These are phyloP conservation scores for Aldrovandia affinis DNA, from an alignment of 2,797 vertebrate genomes.

Conservation along the genomic window DNA sequence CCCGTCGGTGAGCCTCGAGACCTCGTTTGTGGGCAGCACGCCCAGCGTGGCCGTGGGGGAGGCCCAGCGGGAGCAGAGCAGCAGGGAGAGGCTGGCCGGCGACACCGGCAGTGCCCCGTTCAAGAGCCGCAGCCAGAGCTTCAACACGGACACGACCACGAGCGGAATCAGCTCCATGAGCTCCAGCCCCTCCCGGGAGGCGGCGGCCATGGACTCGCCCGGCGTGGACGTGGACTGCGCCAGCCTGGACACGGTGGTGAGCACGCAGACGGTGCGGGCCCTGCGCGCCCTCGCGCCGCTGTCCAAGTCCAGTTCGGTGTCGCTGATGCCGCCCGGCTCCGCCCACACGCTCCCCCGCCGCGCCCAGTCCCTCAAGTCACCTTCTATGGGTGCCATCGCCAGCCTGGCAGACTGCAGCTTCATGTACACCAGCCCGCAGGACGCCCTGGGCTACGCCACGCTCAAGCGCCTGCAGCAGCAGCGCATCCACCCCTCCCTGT, in stretches of 20 bases:
- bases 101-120: constrained; percentile 86
- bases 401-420: constrained; percentile 95
- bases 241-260: constrained; percentile 96
- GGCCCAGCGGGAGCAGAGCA: constrained; percentile 83
- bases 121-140: constrained; percentile 98
- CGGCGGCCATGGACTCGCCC: constrained; percentile 77
- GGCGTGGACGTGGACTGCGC: constrained; percentile 92
- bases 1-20: constrained; percentile 88
- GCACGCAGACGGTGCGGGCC: constrained; percentile 90
- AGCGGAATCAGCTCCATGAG: constrained; percentile 99
- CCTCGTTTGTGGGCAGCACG: constrained; percentile 86
- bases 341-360: constrained; percentile 95
- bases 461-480: constrained; percentile 95
- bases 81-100: constrained; percentile 86
- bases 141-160: constrained; percentile 99
- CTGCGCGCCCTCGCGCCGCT: constrained; percentile 79
- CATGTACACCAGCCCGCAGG: constrained; percentile 92
- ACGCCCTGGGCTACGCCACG: constrained; percentile 94
- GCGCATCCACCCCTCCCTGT: constrained; percentile 93
- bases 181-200: constrained; percentile 95
- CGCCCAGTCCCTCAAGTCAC: constrained; percentile 95
- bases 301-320: constrained; percentile 89
- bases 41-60: constrained; percentile 75
- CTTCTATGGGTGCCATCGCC: constrained; percentile 90
- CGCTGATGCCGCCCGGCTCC: constrained; percentile 89